Conservation (phyloP, 2,888 invertebrate genomes). For the Lottia scabra region DNA sequence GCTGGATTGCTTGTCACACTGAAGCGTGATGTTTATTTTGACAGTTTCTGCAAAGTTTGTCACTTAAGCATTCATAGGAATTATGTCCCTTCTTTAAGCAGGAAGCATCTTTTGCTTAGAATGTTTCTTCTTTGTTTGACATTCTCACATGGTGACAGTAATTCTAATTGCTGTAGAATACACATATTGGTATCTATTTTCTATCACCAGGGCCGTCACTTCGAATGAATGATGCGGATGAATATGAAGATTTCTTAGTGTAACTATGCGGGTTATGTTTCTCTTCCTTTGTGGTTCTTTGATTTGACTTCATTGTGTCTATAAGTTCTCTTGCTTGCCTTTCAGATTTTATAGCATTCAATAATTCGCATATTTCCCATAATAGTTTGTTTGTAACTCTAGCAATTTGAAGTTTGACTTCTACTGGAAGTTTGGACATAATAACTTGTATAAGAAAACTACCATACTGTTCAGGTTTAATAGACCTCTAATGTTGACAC, state of each 20-base stretch:
- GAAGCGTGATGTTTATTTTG: conserved; percentile 1
- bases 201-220: neutral
- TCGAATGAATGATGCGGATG: neutral
- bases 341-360: conserved; percentile 3
- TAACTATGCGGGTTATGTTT: too few relatives aligned
- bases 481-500: conserved; percentile 4
- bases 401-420: neutral
- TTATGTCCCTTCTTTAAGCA: conserved; percentile 4
- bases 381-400: neutral
- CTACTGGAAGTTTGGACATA: conserved; percentile 8
- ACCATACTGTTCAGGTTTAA: conserved; percentile 6
- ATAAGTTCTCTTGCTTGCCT: conserved; percentile 1
- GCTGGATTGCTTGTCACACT: neutral
- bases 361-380: neutral
- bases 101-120: neutral
- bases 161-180: neutral
- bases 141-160: conserved; percentile 10
- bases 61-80: neutral
- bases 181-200: conserved; percentile 7
- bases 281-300: too few relatives aligned
- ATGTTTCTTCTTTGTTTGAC: neutral
- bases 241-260: neutral
- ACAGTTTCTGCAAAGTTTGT: neutral
- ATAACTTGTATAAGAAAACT: conserved; percentile 12
- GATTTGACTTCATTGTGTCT: neutral